A percentile compares a stretch with the other conserved stretches of the same genome.
These are phyloP conservation scores for Dinocampus coccinellae DNA, from an alignment of 2,888 invertebrate genomes.

Conservation along the genomic window DNA sequence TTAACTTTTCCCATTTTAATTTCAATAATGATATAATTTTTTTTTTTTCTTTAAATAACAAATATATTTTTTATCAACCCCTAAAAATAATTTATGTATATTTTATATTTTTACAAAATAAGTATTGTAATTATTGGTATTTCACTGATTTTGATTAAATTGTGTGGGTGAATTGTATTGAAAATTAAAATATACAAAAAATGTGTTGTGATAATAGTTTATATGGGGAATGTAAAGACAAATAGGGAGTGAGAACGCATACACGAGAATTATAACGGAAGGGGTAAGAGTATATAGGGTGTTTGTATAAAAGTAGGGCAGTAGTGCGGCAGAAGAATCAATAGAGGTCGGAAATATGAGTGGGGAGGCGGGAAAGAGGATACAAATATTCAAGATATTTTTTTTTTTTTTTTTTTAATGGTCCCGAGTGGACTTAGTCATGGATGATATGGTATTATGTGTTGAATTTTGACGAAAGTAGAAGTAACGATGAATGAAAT, in stretches of 20 bases:
- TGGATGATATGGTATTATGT: neutral
- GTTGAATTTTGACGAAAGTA: neutral
- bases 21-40: neutral
- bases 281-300: conserved; percentile 47
- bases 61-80: neutral
- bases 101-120: neutral
- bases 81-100: neutral
- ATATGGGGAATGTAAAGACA: neutral
- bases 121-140: neutral
- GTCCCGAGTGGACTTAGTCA: neutral
- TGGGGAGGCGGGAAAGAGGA: conserved; percentile 43
- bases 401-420: conserved; percentile 13
- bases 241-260: neutral
- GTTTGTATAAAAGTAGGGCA: conserved; percentile 65
- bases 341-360: conserved; percentile 63
- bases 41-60: neutral
- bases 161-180: neutral
- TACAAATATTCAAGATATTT: too few species aligned
- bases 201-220: neutral
- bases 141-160: too few species aligned
- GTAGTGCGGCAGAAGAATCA: conserved; percentile 67
- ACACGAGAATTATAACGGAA: neutral
- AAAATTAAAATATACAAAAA: neutral
- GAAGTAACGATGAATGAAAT: too few species aligned
- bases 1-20: too few species aligned